These are phyloP conservation scores for Caenorhabditis sp. DNA, from an alignment of 2,888 invertebrate species.

Conservation along the genomic window DNA sequence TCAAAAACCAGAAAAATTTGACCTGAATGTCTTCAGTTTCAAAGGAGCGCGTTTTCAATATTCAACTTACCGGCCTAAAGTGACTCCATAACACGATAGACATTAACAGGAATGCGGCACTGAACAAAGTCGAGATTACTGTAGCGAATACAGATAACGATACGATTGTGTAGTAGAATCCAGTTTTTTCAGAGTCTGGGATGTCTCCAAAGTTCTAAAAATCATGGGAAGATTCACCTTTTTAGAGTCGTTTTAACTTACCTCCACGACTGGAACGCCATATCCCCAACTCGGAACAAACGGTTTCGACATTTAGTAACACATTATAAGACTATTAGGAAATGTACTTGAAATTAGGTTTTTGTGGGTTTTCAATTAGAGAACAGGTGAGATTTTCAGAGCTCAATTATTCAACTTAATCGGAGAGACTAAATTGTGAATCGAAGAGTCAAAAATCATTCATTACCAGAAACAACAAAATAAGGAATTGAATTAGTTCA, in stretches of 20 bases:
- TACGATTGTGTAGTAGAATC: conserved; percentile 33
- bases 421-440: no score
- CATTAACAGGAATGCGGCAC: conserved; percentile 12
- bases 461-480: background rate
- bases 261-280: background rate
- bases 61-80: conserved; percentile 24
- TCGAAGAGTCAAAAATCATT: background rate
- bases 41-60: background rate
- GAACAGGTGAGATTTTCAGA: no score
- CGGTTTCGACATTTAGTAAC: no score
- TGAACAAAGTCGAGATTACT: conserved; percentile 24
- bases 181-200: conserved; percentile 20
- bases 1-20: conserved; percentile 56
- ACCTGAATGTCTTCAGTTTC: conserved; percentile 19
- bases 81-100: conserved; percentile 21
- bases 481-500: background rate
- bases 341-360: no score
- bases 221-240: background rate
- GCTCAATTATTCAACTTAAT: no score
- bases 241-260: background rate
- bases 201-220: conserved; percentile 1
- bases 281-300: no score
- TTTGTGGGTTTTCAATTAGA: no score
- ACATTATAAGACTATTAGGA: no score
- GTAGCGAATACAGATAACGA: conserved; percentile 17